phyloP scores from a whole-genome alignment of 2,888 invertebrate species.

The Andrena trimmerana region DNA sequence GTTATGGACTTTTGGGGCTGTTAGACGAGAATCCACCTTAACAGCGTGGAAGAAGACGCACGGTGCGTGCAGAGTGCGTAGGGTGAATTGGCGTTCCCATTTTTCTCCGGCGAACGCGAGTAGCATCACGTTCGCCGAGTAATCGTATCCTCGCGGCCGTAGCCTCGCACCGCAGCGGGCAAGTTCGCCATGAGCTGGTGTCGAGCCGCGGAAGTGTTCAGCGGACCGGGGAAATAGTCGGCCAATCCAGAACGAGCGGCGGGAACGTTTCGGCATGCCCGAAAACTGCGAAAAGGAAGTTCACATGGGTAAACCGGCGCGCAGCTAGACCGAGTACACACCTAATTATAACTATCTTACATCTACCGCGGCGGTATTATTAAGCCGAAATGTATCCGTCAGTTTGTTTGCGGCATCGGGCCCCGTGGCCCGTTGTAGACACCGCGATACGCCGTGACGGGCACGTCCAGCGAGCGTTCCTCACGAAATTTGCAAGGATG shows the following conservation, averaged over 20 bases:
- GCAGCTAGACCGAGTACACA: conserved; percentile 81
- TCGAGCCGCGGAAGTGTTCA: conserved; percentile 27
- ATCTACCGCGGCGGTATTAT: conserved; percentile 81
- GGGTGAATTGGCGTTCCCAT: no score
- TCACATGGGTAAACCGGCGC: conserved; percentile 82
- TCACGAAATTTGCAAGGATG: conserved; percentile 82
- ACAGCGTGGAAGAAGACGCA: no score
- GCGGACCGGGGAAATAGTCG: conserved; percentile 44
- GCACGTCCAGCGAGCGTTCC: conserved; percentile 60
- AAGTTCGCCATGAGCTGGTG: background rate
- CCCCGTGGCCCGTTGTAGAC: conserved; percentile 12
- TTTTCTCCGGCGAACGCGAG: no score
- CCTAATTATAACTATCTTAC: conserved; percentile 85
- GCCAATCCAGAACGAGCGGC: conserved; percentile 50
- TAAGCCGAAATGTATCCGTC: conserved; percentile 60
- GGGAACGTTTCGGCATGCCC: conserved; percentile 69
- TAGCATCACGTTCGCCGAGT: no score
- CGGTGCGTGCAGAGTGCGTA: no score
- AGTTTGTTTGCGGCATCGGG: conserved; percentile 40
- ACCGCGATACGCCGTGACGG: conserved; percentile 50
- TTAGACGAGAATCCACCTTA: no score
- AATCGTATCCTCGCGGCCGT: no score
- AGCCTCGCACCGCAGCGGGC: background rate
- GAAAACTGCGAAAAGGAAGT: conserved; percentile 81
- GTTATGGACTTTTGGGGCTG: no score